Evolutionary conservation across 2,113 vertebrate species (phyloP).

Genomic region (Pitta sordida): DNA sequence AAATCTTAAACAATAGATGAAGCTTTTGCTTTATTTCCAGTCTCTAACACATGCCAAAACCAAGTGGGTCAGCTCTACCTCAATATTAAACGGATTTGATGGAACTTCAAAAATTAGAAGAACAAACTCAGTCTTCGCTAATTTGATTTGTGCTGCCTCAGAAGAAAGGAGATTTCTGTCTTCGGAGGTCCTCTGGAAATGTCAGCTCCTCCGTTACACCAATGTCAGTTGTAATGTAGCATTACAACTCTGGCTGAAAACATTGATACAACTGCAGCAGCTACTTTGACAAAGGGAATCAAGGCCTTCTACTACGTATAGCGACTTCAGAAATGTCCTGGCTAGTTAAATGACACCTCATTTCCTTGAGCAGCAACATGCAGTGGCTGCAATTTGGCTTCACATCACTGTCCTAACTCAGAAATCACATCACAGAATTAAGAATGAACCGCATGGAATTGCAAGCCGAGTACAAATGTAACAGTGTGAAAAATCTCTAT

Average conservation of each 20-base stretch:
- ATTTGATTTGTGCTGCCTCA: slow-evolving; percentile 44
- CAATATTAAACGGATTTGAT: slow-evolving; percentile 22
- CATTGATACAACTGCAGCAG: background rate
- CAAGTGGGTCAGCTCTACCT: slow-evolving; percentile 13
- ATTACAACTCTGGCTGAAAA: background rate
- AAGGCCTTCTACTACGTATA: background rate
- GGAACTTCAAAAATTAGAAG: slow-evolving; percentile 19
- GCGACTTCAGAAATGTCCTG: background rate
- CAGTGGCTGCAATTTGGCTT: background rate
- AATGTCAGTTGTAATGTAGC: too few species aligned
- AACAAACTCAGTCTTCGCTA: background rate
- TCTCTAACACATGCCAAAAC: background rate
- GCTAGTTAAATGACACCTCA: background rate
- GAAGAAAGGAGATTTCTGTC: background rate
- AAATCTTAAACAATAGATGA: background rate
- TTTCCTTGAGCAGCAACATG: background rate
- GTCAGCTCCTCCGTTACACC: background rate
- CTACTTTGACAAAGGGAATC: background rate
- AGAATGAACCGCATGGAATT: background rate
- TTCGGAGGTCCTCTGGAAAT: background rate
- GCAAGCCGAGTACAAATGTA: background rate
- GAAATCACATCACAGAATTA: background rate
- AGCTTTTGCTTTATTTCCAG: background rate
- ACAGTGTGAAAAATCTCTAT: fast-evolving
- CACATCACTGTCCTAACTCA: background rate